A percentile compares a stretch with the other conserved stretches of the same genome.
Evolutionary conservation across 2,113 vertebrate species (phyloP).

Genomic region (Loxodonta africana): DNA sequence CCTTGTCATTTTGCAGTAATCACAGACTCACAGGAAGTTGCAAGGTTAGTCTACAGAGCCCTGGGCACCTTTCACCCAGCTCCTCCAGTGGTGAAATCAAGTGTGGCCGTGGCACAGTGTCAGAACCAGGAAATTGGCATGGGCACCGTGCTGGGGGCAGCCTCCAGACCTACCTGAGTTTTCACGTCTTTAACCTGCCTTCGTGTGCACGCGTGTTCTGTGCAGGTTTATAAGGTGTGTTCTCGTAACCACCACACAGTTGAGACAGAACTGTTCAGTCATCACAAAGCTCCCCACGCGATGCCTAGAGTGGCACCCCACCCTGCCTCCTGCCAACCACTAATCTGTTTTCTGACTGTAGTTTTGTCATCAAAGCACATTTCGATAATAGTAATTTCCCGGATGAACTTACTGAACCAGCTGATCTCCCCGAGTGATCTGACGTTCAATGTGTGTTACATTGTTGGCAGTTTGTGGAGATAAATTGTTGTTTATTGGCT

Average conservation of each 20-base stretch:
- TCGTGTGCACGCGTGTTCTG: rapidly evolving
- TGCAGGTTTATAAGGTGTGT: not conserved
- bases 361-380: not conserved
- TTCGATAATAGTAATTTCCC: not conserved
- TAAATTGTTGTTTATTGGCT: not conserved
- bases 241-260: not conserved
- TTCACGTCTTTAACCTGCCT: not conserved
- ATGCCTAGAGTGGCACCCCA: not conserved
- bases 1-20: conserved; percentile 40
- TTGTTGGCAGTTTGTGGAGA: not conserved
- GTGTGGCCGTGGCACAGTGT: rapidly evolving
- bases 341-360: not conserved
- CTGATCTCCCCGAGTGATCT: not conserved
- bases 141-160: rapidly evolving
- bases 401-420: not conserved
- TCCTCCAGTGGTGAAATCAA: not conserved
- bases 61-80: not conserved
- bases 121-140: not conserved
- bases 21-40: not conserved
- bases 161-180: not conserved
- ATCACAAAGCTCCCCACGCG: not conserved
- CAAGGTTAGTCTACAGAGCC: not conserved
- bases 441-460: no score
- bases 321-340: no score
- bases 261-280: not conserved